Conservation (phyloP, 2,888 invertebrate genomes). For the Sinotaia quadrata region DNA sequence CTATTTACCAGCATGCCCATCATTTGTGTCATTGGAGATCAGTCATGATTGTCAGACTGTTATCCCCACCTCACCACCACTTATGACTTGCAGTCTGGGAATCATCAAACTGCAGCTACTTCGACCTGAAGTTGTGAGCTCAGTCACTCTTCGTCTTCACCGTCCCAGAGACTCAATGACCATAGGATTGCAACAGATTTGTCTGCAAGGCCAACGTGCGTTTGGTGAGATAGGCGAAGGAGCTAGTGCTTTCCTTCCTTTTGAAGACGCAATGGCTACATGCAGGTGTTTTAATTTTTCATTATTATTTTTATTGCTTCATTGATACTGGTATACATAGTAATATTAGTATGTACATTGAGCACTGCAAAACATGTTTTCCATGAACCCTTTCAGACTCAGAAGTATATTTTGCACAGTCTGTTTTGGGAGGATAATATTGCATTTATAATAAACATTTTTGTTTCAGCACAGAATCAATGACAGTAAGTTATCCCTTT, state of each 20-base stretch:
- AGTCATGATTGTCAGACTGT: constrained; percentile 85
- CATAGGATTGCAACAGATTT: constrained; percentile 89
- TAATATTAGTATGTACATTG: too few species aligned
- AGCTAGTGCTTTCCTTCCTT: constrained; percentile 44
- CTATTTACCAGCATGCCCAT: constrained; percentile 82
- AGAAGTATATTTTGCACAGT: too few species aligned
- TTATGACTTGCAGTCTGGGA: constrained; percentile 86
- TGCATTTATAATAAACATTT: too few species aligned
- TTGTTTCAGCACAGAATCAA: too few species aligned
- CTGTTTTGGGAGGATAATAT: too few species aligned
- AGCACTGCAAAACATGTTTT: neutral
- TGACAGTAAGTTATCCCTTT: too few species aligned
- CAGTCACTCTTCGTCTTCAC: constrained; percentile 84
- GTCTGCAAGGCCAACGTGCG: constrained; percentile 87
- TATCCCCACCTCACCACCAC: constrained; percentile 87
- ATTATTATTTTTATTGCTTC: too few species aligned
- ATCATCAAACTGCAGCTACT: constrained; percentile 87
- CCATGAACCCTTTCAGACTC: neutral
- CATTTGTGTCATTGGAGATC: constrained; percentile 87
- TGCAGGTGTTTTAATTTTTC: constrained; percentile 63
- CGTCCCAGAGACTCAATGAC: constrained; percentile 91
- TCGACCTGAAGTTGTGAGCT: constrained; percentile 88
- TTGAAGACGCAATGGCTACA: constrained; percentile 67
- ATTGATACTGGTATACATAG: too few species aligned
- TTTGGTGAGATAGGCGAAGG: constrained; percentile 78